Conservation (phyloP, 2,797 vertebrate species). For the Sebastes steindachneri region DNA sequence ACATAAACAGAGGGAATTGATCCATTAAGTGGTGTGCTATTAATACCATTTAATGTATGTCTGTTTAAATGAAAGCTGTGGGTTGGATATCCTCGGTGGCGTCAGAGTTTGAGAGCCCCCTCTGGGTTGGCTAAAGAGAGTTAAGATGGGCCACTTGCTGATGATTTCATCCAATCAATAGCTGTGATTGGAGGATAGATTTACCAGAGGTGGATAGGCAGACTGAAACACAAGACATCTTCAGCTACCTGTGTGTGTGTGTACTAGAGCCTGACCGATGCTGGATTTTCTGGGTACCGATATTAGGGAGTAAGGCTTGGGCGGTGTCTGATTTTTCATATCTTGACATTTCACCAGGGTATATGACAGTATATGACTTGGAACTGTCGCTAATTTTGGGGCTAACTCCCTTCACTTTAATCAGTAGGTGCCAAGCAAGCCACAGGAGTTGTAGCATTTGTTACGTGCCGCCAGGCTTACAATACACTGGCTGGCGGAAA, state of each 20-base stretch:
- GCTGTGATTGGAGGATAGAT: constrained; percentile 70
- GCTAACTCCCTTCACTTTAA: no score
- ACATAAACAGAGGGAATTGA: constrained; percentile 93
- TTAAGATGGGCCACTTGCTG: constrained; percentile 77
- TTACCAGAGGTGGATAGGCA: constrained; percentile 29
- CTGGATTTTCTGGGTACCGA: background rate
- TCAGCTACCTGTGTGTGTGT: background rate
- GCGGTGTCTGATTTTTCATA: no score
- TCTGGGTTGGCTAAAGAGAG: constrained; percentile 78
- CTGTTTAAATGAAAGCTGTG: constrained; percentile 89
- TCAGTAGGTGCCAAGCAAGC: no score
- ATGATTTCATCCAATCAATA: constrained; percentile 83
- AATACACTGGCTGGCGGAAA: no score
- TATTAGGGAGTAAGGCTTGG: no score
- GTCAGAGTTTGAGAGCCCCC: constrained; percentile 80
- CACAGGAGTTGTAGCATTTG: no score
- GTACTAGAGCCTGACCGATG: background rate
- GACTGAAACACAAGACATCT: constrained; percentile 1
- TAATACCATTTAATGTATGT: constrained; percentile 93
- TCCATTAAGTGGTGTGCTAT: constrained; percentile 92
- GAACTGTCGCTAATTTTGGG: no score
- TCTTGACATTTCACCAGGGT: no score
- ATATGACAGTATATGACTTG: no score
- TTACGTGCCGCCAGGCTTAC: no score
- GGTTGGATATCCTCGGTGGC: constrained; percentile 77